phyloP scores from a whole-genome alignment of 1,140 invertebrate genomes.

The Lepidotrigona ventralis region DNA sequence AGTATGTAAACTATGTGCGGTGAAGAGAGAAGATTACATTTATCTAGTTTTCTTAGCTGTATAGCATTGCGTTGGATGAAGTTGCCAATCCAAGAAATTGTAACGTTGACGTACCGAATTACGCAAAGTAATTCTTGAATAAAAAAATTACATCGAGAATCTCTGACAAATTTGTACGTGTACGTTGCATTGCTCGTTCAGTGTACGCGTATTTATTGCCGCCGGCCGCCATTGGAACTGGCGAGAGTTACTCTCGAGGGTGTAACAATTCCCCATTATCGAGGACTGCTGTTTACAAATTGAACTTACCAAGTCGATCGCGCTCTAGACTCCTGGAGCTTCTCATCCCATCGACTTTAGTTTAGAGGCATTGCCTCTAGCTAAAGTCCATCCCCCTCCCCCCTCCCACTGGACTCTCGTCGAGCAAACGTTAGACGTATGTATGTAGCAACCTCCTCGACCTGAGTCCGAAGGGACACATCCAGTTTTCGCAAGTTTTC shows the following conservation, averaged over 20 bases:
- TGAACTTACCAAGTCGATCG: slow-evolving; percentile 64
- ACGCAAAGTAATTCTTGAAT: not conserved
- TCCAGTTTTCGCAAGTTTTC: slow-evolving; percentile 71
- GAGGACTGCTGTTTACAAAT: slow-evolving; percentile 73
- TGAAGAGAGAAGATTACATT: no score
- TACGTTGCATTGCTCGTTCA: slow-evolving; percentile 2
- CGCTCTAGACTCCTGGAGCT: not conserved
- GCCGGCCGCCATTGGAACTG: not conserved
- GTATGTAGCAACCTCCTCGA: slow-evolving; percentile 10
- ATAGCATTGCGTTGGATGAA: no score
- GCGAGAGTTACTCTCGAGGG: slow-evolving; percentile 22
- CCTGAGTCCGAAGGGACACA: slow-evolving; percentile 55
- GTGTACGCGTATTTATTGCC: slow-evolving; percentile 43
- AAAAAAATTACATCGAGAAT: not conserved
- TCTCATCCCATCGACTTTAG: slow-evolving; percentile 58
- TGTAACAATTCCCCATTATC: slow-evolving; percentile 71
- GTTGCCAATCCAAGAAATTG: not conserved
- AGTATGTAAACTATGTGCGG: no score
- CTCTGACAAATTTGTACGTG: not conserved
- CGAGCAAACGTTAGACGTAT: not conserved
- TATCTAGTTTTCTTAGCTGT: no score
- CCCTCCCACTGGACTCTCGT: not conserved
- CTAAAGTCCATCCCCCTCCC: slow-evolving; percentile 9
- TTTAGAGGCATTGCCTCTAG: slow-evolving; percentile 62
- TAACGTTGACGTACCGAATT: not conserved